Evolutionary conservation across 2,888 invertebrate species (phyloP).

Genomic region (Frankliniella fusca): DNA sequence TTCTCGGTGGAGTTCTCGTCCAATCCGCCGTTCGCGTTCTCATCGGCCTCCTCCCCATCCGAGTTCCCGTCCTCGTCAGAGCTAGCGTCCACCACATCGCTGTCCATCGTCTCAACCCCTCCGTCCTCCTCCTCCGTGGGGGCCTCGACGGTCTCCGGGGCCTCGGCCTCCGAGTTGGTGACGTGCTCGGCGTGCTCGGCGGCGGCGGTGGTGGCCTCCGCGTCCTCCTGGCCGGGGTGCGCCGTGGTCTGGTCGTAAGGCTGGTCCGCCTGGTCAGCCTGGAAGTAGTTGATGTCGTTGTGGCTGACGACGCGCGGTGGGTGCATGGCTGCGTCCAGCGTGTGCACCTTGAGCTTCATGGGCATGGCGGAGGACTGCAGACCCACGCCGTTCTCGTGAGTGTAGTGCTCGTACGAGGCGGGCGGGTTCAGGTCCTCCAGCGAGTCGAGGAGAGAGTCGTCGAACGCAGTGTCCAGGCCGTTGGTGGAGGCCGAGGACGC

Average conservation of each 20-base stretch:
- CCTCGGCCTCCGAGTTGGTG: not conserved
- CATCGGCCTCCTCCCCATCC: not conserved
- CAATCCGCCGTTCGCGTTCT: not conserved
- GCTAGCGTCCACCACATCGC: not conserved
- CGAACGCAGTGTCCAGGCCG: not conserved
- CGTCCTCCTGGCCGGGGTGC: not conserved
- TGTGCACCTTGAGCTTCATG: not conserved
- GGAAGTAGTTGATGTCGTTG: slow-evolving; percentile 19
- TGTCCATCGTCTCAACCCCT: not conserved
- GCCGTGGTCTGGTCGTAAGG: not conserved
- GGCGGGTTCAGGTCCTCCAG: not conserved
- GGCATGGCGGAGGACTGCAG: too few species aligned
- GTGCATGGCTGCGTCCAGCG: not conserved
- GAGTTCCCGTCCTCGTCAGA: not conserved
- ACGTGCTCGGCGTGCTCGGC: not conserved
- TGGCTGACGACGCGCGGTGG: not conserved
- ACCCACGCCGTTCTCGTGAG: not conserved
- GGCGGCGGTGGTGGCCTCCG: not conserved
- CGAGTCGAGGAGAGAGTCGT: not conserved
- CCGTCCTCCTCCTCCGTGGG: not conserved
- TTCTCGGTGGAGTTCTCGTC: not conserved
- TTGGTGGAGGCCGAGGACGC: too few species aligned
- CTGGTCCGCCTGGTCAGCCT: slow-evolving; percentile 7
- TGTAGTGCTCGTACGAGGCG: slow-evolving; percentile 13
- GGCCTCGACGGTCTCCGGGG: not conserved